phyloP scores from a whole-genome alignment of 2,113 vertebrate species.

The Dermatemys mawii region DNA sequence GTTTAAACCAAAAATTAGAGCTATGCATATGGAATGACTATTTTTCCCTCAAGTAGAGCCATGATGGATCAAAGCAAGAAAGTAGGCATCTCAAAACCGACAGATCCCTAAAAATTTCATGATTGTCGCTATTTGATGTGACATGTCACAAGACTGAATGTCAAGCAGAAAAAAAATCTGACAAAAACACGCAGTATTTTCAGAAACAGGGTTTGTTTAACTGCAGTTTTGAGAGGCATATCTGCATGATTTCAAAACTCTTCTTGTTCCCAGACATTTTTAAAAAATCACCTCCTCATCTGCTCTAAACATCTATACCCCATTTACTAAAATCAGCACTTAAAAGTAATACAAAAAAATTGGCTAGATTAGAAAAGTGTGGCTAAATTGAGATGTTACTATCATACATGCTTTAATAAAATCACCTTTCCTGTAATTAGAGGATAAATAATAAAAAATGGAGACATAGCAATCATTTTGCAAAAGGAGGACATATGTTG shows the following conservation, averaged over 20 bases:
- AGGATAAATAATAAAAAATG: slow-evolving; percentile 29
- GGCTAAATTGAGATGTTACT: slow-evolving; percentile 61
- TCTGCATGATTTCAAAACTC: slow-evolving; percentile 27
- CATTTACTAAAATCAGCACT: slow-evolving; percentile 61
- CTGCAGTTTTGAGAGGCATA: background rate
- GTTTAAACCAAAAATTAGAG: slow-evolving; percentile 43
- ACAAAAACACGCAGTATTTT: slow-evolving; percentile 20
- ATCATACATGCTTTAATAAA: slow-evolving; percentile 69
- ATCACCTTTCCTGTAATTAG: slow-evolving; percentile 66
- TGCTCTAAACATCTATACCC: slow-evolving; percentile 64
- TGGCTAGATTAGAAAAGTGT: slow-evolving; percentile 63
- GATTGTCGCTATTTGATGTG: slow-evolving; percentile 55
- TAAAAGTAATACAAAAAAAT: slow-evolving; percentile 66
- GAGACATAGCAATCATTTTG: slow-evolving; percentile 32
- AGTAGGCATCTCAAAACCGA: slow-evolving; percentile 44
- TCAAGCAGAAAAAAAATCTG: slow-evolving; percentile 46
- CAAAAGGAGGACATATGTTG: background rate
- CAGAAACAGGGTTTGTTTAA: slow-evolving; percentile 1
- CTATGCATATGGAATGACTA: slow-evolving; percentile 45
- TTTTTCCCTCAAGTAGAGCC: slow-evolving; percentile 50
- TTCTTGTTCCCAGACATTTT: slow-evolving; percentile 18
- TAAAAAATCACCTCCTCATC: slow-evolving; percentile 63
- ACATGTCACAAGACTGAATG: slow-evolving; percentile 11
- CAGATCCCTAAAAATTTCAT: slow-evolving; percentile 50
- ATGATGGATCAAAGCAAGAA: slow-evolving; percentile 51